phyloP scores from a whole-genome alignment of 1,140 invertebrate species.

The Nylanderia fulva region DNA sequence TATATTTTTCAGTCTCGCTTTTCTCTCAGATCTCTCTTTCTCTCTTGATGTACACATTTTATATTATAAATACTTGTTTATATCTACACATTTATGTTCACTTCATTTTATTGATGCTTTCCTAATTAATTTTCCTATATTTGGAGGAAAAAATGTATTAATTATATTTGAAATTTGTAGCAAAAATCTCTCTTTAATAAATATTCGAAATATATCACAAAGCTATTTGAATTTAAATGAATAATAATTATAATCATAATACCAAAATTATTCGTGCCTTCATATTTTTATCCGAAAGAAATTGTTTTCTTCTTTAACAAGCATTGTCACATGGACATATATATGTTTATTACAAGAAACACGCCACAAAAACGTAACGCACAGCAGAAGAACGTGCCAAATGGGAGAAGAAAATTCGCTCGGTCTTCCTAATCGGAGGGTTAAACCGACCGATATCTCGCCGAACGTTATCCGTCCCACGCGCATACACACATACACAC shows the following conservation, averaged over 20 bases:
- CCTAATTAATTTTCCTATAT: too few relatives aligned
- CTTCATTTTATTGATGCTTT: too few relatives aligned
- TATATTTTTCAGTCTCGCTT: not conserved
- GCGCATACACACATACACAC: constrained; percentile 1
- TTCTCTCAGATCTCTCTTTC: not conserved
- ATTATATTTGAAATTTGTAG: too few relatives aligned
- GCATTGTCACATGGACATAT: too few relatives aligned
- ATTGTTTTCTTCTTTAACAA: not conserved
- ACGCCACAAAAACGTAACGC: not conserved
- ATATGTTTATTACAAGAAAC: not conserved
- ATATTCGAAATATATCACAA: too few relatives aligned
- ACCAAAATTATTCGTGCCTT: not conserved
- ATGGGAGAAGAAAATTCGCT: constrained; percentile 34
- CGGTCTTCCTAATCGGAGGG: constrained; percentile 17
- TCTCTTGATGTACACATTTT: not conserved
- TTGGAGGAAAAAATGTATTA: too few relatives aligned
- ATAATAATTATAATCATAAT: not conserved
- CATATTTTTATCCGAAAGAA: not conserved
- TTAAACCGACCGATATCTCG: constrained; percentile 40
- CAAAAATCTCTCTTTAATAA: too few relatives aligned
- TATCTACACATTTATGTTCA: too few relatives aligned
- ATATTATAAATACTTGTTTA: not conserved
- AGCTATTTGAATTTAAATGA: not conserved
- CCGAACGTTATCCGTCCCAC: constrained; percentile 55
- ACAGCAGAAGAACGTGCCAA: not conserved